phyloP scores from a whole-genome alignment of 2,888 invertebrate species.

The Antitype chi region DNA sequence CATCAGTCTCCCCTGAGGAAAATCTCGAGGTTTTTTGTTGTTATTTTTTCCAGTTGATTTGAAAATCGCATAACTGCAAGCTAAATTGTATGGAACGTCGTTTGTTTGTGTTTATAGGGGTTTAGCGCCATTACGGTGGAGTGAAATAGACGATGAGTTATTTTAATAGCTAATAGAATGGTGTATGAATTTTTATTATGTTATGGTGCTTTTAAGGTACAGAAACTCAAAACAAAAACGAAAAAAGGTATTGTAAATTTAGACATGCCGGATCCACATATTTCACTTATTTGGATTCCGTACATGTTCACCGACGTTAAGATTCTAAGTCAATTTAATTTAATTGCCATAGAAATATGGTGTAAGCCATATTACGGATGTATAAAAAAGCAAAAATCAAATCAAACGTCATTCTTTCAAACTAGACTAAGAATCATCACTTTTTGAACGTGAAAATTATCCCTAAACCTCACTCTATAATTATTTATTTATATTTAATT shows the following conservation, averaged over 20 bases:
- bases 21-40: neutral
- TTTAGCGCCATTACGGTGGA: neutral
- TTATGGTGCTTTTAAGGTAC: neutral
- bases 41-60: constrained; percentile 31
- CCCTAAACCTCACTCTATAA: neutral
- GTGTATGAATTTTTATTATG: neutral
- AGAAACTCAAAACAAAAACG: neutral
- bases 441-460: neutral
- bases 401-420: neutral
- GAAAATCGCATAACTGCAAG: constrained; percentile 29
- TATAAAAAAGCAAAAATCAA: neutral
- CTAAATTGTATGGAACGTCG: constrained; percentile 32
- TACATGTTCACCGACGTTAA: too few species aligned
- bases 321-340: neutral
- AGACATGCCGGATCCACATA: neutral
- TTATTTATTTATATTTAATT: too few species aligned
- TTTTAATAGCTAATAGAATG: neutral
- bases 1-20: neutral
- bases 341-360: neutral
- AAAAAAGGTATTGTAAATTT: neutral
- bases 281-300: neutral
- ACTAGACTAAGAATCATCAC: neutral
- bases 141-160: neutral
- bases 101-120: constrained; percentile 16
- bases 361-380: neutral